Percentiles rank a stretch among this genome's conserved stretches.
These are phyloP conservation scores for Mustela nigripes DNA, from an alignment of 2,113 vertebrate genomes.

Conservation along the genomic window DNA sequence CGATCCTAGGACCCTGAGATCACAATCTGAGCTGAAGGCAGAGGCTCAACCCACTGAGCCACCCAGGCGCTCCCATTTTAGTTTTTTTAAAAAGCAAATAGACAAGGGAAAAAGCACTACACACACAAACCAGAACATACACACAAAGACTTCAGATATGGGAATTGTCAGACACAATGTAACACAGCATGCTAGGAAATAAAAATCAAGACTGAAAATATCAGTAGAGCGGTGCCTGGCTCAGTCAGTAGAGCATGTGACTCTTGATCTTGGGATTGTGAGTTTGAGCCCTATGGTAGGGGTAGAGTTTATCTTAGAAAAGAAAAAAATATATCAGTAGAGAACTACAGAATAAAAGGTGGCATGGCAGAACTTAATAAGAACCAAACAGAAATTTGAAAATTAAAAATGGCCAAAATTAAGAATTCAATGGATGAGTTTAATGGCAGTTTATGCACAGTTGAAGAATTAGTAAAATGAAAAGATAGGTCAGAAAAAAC, in stretches of 20 bases:
- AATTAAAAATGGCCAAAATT: conserved; percentile 27
- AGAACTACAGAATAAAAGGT: conserved; percentile 34
- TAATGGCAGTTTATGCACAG: neutral
- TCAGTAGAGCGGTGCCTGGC: neutral
- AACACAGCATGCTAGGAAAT: neutral
- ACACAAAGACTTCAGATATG: neutral
- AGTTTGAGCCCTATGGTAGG: neutral
- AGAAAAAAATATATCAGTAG: neutral
- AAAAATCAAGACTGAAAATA: neutral
- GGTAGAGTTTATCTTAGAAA: neutral
- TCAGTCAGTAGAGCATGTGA: neutral
- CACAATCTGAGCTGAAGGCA: too few relatives aligned
- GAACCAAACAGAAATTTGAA: conserved; percentile 33
- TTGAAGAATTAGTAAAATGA: neutral
- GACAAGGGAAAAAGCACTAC: neutral
- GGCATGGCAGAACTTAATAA: neutral
- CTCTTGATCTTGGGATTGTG: neutral
- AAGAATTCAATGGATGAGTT: neutral
- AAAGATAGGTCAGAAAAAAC: conserved; percentile 11
- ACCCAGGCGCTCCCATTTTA: too few relatives aligned
- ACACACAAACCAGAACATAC: neutral
- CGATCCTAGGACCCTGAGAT: too few relatives aligned
- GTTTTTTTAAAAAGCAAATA: neutral
- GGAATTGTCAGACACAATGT: neutral
- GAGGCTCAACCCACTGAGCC: too few relatives aligned